Evolutionary conservation across 2,113 vertebrate genomes (phyloP).

Genomic region (Eulacestoma nigropectus): DNA sequence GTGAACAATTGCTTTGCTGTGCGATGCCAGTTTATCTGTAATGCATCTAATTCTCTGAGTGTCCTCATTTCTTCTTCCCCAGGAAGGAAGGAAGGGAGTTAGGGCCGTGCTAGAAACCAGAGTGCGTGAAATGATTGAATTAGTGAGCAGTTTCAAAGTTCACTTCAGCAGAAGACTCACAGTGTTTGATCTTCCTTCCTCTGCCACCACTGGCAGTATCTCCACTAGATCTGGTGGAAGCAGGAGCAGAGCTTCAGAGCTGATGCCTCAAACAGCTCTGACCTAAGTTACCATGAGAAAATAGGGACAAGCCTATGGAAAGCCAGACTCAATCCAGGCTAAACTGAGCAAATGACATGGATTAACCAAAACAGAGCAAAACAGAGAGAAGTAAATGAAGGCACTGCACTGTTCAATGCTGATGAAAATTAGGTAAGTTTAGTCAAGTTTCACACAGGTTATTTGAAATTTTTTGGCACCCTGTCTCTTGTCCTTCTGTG

Average conservation of each 20-base stretch:
- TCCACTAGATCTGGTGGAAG: neutral
- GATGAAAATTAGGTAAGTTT: neutral
- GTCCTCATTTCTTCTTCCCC: neutral
- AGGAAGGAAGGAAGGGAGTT: conserved; percentile 21
- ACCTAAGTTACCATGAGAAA: neutral
- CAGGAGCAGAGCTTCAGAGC: neutral
- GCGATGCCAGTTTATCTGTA: neutral
- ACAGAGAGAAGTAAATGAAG: neutral
- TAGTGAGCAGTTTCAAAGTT: neutral
- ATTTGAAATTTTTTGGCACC: neutral
- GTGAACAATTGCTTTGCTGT: neutral
- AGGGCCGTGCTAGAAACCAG: neutral
- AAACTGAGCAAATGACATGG: neutral
- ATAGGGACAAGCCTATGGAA: neutral
- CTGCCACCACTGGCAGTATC: neutral
- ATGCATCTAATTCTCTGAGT: neutral
- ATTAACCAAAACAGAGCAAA: neutral
- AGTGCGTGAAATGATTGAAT: neutral
- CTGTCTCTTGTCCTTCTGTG: neutral
- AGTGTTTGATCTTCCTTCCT: neutral
- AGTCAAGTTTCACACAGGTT: neutral
- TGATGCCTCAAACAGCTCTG: neutral
- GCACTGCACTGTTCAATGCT: neutral
- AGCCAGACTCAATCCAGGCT: neutral
- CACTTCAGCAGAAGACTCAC: neutral